phyloP scores from a whole-genome alignment of 2,888 invertebrate genomes.

The Ypsolopha sequella region DNA sequence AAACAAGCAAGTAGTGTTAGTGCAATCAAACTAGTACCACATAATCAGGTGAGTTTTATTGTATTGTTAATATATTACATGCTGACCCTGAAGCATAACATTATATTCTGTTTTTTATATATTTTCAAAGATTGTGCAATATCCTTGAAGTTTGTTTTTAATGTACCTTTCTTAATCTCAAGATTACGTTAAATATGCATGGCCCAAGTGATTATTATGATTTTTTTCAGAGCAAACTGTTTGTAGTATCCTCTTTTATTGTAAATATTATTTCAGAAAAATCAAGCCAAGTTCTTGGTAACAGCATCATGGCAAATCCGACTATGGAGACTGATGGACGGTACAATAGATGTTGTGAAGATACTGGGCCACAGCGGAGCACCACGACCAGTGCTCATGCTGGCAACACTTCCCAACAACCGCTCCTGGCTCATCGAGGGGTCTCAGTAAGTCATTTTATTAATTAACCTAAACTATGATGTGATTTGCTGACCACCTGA shows the following conservation, averaged over 20 bases:
- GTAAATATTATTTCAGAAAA: slow-evolving; percentile 27
- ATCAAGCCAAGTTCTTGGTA: slow-evolving; percentile 37
- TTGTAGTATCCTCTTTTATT: neutral
- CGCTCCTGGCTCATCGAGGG: slow-evolving; percentile 52
- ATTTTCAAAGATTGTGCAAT: no score
- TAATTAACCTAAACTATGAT: no score
- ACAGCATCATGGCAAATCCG: slow-evolving; percentile 54
- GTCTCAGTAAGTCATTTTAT: slow-evolving; percentile 51
- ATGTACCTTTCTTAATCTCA: no score
- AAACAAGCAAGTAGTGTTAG: slow-evolving; percentile 65
- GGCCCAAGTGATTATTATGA: neutral
- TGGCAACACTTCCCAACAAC: slow-evolving; percentile 29
- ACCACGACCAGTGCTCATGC: slow-evolving; percentile 30
- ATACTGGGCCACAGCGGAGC: slow-evolving; percentile 49
- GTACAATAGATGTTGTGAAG: slow-evolving; percentile 30
- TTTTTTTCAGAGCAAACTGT: neutral
- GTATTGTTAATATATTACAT: neutral
- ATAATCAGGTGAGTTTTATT: slow-evolving; percentile 42
- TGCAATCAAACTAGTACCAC: slow-evolving; percentile 72
- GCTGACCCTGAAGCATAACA: neutral
- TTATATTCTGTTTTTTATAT: neutral
- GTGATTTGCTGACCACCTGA: no score
- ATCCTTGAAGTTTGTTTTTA: no score
- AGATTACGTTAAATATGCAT: no score
- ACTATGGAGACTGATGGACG: slow-evolving; percentile 43